Evolutionary conservation across 2,888 invertebrate genomes (phyloP), one percentile per base, ranked within the genome.

Genomic region (Epirrhoe alternata): DNA sequence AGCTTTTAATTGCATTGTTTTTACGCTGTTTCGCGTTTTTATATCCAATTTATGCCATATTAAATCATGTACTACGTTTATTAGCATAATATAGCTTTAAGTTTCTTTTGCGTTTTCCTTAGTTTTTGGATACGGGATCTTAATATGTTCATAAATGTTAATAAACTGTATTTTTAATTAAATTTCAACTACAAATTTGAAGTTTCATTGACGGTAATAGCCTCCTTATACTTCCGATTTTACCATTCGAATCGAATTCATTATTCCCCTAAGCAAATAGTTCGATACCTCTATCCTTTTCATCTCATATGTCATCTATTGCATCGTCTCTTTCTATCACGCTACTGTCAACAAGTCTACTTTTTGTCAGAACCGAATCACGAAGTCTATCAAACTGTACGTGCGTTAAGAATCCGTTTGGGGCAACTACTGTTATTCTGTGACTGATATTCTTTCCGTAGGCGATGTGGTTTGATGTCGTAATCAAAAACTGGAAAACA

Each of bases 331-430:
- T 57, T 50, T 50, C 64, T 35, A 59, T 42, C 51, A 42, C 33
- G 33, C 12, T 57, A 59, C 64, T 59, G 68, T 72, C 69, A 56
- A 73, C 77, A 78, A 74, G 76, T 79, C 77, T 77, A 79, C 75
- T 81, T 85, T 86, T 86, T 84, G 75, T 78, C 76, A 59, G 65
- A 61, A 61, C 68, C 42, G 61, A 77, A 79, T 84, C 86, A 87
- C 86, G 86, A 86, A 78, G 73, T 84, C 80, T 75, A 83, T 84
- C 82, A 77, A 73, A 69, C 77, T 75, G 86, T 86, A 87, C 87
- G 87, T 88, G 87, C 87, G 86, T 88, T 77, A 68, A 85, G 76
- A 87, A 84, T 85, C 68, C 75, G 73, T 71, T 65, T 14, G 57
- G 30, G 49, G 30, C 12, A 45, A 66, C 62, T 59, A 55, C 61